phyloP scores from a whole-genome alignment of 2,113 vertebrate genomes.

The Hyla sarda region DNA sequence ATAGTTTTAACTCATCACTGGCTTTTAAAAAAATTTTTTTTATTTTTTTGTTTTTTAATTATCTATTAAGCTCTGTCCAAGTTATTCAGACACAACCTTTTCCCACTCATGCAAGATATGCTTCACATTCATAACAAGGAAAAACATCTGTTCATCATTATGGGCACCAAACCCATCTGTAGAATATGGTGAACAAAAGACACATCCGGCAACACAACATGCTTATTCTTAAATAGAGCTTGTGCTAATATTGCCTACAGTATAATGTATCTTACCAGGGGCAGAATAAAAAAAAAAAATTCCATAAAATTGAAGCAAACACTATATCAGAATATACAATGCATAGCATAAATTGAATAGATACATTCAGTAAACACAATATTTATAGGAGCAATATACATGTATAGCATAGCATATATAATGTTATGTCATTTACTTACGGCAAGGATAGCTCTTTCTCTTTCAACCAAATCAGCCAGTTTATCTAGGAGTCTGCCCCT shows the following conservation, averaged over 20 bases:
- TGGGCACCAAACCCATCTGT: constrained; percentile 26
- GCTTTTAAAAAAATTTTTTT: no score
- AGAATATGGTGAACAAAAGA: constrained; percentile 27
- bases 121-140: constrained; percentile 38
- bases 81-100: constrained; percentile 22
- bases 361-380: neutral
- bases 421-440: constrained; percentile 73
- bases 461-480: constrained; percentile 93
- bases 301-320: no score
- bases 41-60: no score
- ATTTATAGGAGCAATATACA: no score
- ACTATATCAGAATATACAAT: no score
- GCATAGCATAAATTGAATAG: neutral
- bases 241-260: neutral
- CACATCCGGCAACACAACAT: constrained; percentile 20
- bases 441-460: constrained; percentile 89
- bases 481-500: constrained; percentile 90
- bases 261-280: neutral
- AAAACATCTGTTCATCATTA: constrained; percentile 52
- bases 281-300: no score
- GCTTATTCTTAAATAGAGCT: neutral
- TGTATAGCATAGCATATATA: no score
- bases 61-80: neutral
- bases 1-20: neutral
- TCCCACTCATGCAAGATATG: constrained; percentile 46